Evolutionary conservation across 2,797 vertebrate species (phyloP).

Genomic region (Schizothorax lantsangensis): DNA sequence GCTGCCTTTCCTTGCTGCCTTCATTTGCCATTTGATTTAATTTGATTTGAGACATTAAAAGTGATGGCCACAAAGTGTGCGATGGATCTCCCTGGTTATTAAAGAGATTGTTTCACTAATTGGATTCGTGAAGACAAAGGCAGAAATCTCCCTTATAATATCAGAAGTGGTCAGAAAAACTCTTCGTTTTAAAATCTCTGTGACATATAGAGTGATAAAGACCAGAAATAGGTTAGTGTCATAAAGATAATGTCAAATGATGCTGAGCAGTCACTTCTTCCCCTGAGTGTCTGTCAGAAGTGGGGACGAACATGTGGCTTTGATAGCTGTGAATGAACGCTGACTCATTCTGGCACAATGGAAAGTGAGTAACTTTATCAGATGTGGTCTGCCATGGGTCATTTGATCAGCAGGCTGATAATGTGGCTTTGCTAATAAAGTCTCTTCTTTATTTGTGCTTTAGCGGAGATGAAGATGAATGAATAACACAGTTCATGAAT

Average conservation of each 20-base stretch:
- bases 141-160: constrained; percentile 23
- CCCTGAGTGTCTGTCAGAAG: constrained; percentile 66
- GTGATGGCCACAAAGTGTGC: constrained; percentile 71
- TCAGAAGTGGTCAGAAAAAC: not conserved
- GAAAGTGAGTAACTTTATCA: constrained; percentile 75
- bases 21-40: constrained; percentile 81
- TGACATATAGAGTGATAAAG: constrained; percentile 73
- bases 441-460: constrained; percentile 27
- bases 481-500: not conserved
- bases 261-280: constrained; percentile 68
- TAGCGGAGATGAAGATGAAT: not conserved
- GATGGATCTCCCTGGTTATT: constrained; percentile 43
- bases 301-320: constrained; percentile 58
- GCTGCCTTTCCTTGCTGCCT: constrained; percentile 68
- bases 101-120: constrained; percentile 46
- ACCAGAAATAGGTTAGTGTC: constrained; percentile 82
- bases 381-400: constrained; percentile 70
- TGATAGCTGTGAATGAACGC: no score
- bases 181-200: constrained; percentile 65
- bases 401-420: constrained; percentile 71
- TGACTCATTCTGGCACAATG: not conserved
- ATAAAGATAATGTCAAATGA: constrained; percentile 76
- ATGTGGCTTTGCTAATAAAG: not conserved
- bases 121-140: constrained; percentile 48
- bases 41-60: constrained; percentile 77